Evolutionary conservation across 2,888 invertebrate species (phyloP), one percentile per base, ranked within the genome.

Genomic region (Heteropelma amictum): DNA sequence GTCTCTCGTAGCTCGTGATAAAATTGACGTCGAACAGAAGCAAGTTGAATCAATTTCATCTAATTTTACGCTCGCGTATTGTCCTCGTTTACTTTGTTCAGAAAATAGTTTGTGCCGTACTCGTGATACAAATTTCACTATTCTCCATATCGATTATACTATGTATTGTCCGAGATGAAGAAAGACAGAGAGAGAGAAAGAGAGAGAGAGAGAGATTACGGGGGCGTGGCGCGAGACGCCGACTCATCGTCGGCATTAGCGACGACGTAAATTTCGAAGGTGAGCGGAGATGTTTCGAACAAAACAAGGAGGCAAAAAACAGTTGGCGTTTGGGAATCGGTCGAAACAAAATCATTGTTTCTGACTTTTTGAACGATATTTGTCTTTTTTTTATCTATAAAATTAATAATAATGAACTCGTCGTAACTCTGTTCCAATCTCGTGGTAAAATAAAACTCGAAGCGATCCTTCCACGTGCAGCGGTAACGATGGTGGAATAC

Each of bases 181-280:
- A n/a, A n/a, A n/a, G 19, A 23, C 30, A 12, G 14, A 7, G 12
- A 40, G 10, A 51, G 26, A 63, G 14, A 28, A 19, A 42, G 17
- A 42, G 17, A 21, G 23, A 6, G 42, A 64, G 30, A 28, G 63
- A 51, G 49, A 40, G 19, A 49, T 38, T 40, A 64, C 49, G 72
- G 67, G 68, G 72, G 72, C 72, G 72, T 73, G 72, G 72, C 72
- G 72, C 72, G 68, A 63, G 56, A 63, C 58, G 56, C n/a, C n/a
- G 47, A 61, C 68, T 68, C 68, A 40, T 73, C 28, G 47, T 58
- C 70, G 53, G 17, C 47, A 56, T 49, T 47, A 38, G 12, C 40
- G 63, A 35, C 58, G 64, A 49, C 63, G 51, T 69, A 30, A 61
- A 42, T 67, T 38, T 54, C 49, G 14, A 40, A 53, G 68, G 49